Evolutionary conservation across 2,888 invertebrate genomes (phyloP).

Genomic region (Opisthograptis luteolata): DNA sequence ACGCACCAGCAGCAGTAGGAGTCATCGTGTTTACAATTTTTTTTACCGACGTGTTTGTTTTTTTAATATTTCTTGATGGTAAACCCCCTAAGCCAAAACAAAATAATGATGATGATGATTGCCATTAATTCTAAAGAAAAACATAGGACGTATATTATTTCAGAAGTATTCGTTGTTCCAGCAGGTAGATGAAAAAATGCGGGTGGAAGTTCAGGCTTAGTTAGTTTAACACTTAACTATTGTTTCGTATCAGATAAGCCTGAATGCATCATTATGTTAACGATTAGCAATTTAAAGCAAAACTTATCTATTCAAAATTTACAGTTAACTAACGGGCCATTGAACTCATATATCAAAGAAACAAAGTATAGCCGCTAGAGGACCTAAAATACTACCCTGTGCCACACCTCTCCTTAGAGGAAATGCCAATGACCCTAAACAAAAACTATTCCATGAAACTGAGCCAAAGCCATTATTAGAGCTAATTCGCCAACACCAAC

Average conservation of each 20-base stretch:
- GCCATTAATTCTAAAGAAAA: no score
- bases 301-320: not conserved
- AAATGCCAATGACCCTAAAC: slow-evolving; percentile 53
- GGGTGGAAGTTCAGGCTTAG: not conserved
- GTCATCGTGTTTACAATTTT: no score
- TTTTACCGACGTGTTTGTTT: no score
- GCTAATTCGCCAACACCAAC: slow-evolving; percentile 47
- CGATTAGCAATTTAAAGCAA: not conserved
- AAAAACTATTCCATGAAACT: slow-evolving; percentile 52
- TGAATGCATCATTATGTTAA: not conserved
- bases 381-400: slow-evolving; percentile 32
- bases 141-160: no score
- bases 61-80: no score
- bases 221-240: not conserved
- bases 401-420: slow-evolving; percentile 32
- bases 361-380: slow-evolving; percentile 19
- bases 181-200: no score
- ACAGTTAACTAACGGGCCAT: slow-evolving; percentile 9
- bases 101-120: no score
- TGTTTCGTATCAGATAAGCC: not conserved
- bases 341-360: slow-evolving; percentile 11
- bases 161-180: no score
- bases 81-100: no score
- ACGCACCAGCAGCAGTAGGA: no score
- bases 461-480: slow-evolving; percentile 41